Conservation (phyloP, 2,113 vertebrate genomes). For the Xenotilapia caudafasciata region DNA sequence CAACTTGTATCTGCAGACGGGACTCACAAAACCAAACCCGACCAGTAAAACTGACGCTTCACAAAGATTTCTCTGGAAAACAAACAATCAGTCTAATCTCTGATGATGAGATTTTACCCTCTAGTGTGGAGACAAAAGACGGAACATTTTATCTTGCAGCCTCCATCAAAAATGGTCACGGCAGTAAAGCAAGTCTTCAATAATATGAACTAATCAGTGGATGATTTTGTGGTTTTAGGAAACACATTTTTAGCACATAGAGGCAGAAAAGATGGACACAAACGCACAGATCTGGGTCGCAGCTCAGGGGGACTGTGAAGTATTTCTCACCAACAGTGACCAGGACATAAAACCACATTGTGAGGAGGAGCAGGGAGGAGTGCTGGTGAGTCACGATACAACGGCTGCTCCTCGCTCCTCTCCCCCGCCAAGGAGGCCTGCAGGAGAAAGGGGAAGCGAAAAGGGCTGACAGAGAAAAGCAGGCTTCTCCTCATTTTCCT, state of each 20-base stretch:
- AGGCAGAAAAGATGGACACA: not conserved
- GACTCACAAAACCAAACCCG: not conserved
- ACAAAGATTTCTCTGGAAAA: not conserved
- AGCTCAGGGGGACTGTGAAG: not conserved
- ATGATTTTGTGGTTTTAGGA: not conserved
- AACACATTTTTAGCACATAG: not conserved
- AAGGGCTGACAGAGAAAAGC: conserved; percentile 64
- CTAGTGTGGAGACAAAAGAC: not conserved
- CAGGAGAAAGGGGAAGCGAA: conserved; percentile 64
- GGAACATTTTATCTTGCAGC: not conserved
- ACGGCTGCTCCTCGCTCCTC: conserved; percentile 18
- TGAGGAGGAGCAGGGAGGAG: not conserved
- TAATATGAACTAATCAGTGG: not conserved
- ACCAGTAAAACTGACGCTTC: not conserved
- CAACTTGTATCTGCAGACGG: not conserved
- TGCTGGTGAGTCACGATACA: not conserved
- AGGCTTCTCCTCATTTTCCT: conserved; percentile 52
- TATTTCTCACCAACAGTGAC: not conserved
- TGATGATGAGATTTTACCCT: rapidly evolving
- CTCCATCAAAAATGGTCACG: not conserved
- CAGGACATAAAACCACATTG: not conserved
- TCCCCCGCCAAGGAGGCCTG: not conserved
- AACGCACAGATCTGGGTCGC: not conserved
- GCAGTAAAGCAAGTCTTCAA: not conserved
- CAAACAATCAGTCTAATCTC: not conserved